These are phyloP conservation scores for Etheostoma spectabile DNA, from an alignment of 2,113 vertebrate genomes.

Conservation along the genomic window DNA sequence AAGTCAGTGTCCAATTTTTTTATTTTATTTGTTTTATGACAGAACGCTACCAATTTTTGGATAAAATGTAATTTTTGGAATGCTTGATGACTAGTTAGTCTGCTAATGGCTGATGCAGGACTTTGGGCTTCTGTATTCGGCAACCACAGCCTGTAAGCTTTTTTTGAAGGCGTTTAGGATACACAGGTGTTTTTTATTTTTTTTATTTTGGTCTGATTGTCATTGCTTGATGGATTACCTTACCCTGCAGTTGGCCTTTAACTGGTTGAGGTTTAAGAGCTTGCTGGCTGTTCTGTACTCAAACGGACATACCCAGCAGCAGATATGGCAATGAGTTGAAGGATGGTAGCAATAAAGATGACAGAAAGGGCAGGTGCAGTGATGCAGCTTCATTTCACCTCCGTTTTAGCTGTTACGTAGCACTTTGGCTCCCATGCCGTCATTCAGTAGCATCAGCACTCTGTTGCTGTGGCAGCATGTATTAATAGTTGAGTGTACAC, in stretches of 20 bases:
- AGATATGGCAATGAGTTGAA: slow-evolving; percentile 15
- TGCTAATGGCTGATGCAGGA: background rate
- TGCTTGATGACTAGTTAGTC: background rate
- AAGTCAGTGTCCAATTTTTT: background rate
- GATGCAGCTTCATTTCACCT: slow-evolving; percentile 17
- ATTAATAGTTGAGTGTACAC: background rate
- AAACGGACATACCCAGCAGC: background rate
- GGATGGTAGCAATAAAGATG: slow-evolving; percentile 16
- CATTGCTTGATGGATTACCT: background rate
- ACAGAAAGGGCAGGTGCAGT: slow-evolving; percentile 13
- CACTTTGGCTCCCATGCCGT: background rate
- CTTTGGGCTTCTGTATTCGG: background rate
- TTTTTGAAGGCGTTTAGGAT: background rate
- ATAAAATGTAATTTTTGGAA: background rate
- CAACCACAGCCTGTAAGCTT: background rate
- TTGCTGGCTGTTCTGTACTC: background rate
- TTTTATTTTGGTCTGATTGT: background rate
- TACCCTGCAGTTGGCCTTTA: background rate
- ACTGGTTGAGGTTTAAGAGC: background rate
- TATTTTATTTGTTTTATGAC: background rate
- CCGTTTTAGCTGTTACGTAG: background rate
- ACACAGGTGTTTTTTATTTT: background rate
- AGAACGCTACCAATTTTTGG: too few species aligned
- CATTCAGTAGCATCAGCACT: slow-evolving; percentile 10
- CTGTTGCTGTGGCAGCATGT: background rate